These are phyloP conservation scores for Hydrozoanthus gracilis DNA, from an alignment of 92 coral and sea anemone species.

Conservation along the genomic window DNA sequence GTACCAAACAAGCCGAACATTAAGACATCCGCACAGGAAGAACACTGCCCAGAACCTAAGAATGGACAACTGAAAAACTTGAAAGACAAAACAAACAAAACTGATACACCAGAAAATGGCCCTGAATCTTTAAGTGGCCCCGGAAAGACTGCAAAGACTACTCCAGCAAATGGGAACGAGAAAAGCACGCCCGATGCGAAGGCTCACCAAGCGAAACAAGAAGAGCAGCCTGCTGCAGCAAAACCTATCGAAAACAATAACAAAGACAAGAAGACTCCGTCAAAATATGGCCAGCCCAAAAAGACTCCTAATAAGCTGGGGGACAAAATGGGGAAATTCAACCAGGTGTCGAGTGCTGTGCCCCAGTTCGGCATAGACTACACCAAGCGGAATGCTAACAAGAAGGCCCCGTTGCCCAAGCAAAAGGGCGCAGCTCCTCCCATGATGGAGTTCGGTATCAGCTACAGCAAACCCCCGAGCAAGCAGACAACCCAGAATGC, in stretches of 20 bases:
- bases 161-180: neutral
- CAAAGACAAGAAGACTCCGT: neutral
- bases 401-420: constrained; percentile 16
- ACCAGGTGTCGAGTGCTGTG: constrained; percentile 7
- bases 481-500: neutral
- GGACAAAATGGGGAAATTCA: constrained; percentile 32
- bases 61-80: neutral
- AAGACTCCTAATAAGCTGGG: constrained; percentile 36
- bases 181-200: neutral
- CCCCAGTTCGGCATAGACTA: constrained; percentile 34
- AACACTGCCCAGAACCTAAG: neutral
- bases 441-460: constrained; percentile 38
- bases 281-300: constrained; percentile 31
- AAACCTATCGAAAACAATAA: constrained; percentile 8
- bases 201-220: neutral
- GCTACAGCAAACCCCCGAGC: constrained; percentile 19
- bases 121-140: neutral
- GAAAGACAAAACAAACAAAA: constrained; percentile 4
- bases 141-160: neutral
- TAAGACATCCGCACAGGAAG: neutral
- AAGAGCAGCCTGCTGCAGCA: neutral
- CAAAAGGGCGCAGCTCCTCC: constrained; percentile 29
- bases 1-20: neutral
- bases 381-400: constrained; percentile 22
- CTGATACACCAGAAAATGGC: neutral